Base-by-base conservation (phyloP, 2,888 invertebrate species). In the Cheilosia scutellata region DNA sequence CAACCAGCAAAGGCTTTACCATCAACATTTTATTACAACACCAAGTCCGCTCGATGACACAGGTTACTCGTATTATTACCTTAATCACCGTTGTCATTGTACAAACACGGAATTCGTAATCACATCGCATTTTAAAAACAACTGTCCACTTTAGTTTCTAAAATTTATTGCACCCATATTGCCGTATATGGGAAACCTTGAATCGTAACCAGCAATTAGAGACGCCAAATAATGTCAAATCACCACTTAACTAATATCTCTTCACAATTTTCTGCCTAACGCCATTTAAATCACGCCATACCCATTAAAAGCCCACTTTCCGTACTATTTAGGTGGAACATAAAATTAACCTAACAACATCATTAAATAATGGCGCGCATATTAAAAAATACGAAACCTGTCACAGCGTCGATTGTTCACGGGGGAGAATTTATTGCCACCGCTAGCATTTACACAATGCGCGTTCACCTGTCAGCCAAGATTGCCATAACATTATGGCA, bases 291-390 rank as follows among this genome's bases (percentile, higher is more conserved):
- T 86, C 79, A 86, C 79, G 62, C 76, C 58, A 58, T 71, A 71
- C 66, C 70, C 76, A 80, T 80, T 86, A 86, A 86, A 83, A 80
- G 68, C 75, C 84, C 80, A 80, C 80, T 72, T 80, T 66, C 79
- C 63, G 71, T 65, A 63, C 71, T 40, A 63, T 78, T 84, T 66
- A 76, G 84, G 60, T 80, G 75, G 62, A 80, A 86, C 84, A 86
- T 80, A 79, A 86, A 86, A 80, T 86, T 86, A 86, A 86, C 71
- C 84, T 60, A 86, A 75, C 80, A 80, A 79, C 80, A 84, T 84
- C 84, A 80, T 84, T 80, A 84, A 84, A 84, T 84, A 84, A 84
- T 79, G 75, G 66, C 63, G 79, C 63, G 80, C 71, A 79, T 80
- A 80, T 84, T 84, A 80, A 74, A 84, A 84, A 70, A 70, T 76